Evolutionary conservation across 2,113 vertebrate genomes (phyloP), one percentile per base, ranked within the genome.

Genomic region (Deroptyus accipitrinus): DNA sequence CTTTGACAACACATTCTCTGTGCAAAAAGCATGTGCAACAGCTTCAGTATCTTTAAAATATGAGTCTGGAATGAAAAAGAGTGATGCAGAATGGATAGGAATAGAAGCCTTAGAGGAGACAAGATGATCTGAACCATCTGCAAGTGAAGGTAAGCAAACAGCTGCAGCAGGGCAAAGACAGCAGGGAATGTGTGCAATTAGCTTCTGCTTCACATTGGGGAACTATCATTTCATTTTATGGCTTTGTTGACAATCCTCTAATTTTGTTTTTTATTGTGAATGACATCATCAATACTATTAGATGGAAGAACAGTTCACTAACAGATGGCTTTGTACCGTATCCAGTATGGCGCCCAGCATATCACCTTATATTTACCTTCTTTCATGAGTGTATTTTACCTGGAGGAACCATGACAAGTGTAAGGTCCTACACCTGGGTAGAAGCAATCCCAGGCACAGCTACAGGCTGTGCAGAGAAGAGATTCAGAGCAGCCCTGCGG

Each of bases 261-360:
- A 52, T 90, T 94, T 86, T 24, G 35, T 91, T 92, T 83, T 83
- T 94, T 88, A 75, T 63, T 84, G 73, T 86, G 64, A 91, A 81
- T 94, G 80, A 81, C 49, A 49, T 92, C 83, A 89, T 73, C 83
- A 77, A 10, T 82, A 54, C 69, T 82, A 61, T 92, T 42, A 82
- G 61, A 46, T 82, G 57, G 63, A 48, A 88, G 49, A 88, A 83
- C 25, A 63, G 28, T 81, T 94, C 25, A 19, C 51, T 68, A 78
- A 44, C 88, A 93, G 79, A 75, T 72, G 75, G 75, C 62, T 95
- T 88, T 55, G 17, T 74, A 90, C 70, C 41, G 54, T 82, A 85
- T 90, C 46, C 70, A 90, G 42, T 85, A n/a, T 23, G 28, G 84
- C 75, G 61, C 30, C 23, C 55, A 69, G 73, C 35, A 52, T 78